Percentiles rank a stretch among this genome's conserved stretches.
Conservation (phyloP, 2,113 vertebrate genomes). For the Trematomus loennbergii region DNA sequence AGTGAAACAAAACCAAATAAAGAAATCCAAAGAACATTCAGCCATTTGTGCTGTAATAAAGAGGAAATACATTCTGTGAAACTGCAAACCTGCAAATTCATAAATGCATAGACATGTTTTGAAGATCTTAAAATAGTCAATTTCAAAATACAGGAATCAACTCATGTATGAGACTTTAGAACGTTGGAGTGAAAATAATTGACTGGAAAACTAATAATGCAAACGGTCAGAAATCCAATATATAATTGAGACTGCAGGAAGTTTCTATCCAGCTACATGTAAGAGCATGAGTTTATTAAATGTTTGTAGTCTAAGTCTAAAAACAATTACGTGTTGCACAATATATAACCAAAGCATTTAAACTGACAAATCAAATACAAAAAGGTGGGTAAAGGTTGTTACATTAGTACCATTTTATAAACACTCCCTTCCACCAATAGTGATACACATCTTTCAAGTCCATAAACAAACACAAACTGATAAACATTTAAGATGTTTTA, state of each 20-base stretch:
- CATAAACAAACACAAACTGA: constrained; percentile 51
- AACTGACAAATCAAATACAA: constrained; percentile 36
- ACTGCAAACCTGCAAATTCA: constrained; percentile 29
- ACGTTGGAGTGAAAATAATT: neutral
- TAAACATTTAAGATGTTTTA: constrained; percentile 49
- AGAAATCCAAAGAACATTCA: constrained; percentile 60
- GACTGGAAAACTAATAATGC: constrained; percentile 1
- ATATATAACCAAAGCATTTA: constrained; percentile 14
- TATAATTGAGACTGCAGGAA: constrained; percentile 8
- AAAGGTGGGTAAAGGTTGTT: neutral
- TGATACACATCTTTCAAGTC: constrained; percentile 16
- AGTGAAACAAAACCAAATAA: neutral
- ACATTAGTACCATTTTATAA: constrained; percentile 44
- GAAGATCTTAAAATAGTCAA: constrained; percentile 28
- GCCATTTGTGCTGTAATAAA: constrained; percentile 40
- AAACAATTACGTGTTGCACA: neutral
- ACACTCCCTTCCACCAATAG: constrained; percentile 33
- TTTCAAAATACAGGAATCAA: constrained; percentile 24
- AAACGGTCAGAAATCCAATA: constrained; percentile 13
- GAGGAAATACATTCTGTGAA: constrained; percentile 69
- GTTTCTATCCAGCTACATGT: constrained; percentile 24
- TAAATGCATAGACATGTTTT: constrained; percentile 70
- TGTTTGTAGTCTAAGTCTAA: constrained; percentile 24
- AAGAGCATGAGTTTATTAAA: constrained; percentile 19
- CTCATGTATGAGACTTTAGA: constrained; percentile 8